A percentile compares a stretch with the other conserved stretches of the same genome.
phyloP scores from a whole-genome alignment of 2,888 invertebrate species.

The Synanthedon vespiformis region DNA sequence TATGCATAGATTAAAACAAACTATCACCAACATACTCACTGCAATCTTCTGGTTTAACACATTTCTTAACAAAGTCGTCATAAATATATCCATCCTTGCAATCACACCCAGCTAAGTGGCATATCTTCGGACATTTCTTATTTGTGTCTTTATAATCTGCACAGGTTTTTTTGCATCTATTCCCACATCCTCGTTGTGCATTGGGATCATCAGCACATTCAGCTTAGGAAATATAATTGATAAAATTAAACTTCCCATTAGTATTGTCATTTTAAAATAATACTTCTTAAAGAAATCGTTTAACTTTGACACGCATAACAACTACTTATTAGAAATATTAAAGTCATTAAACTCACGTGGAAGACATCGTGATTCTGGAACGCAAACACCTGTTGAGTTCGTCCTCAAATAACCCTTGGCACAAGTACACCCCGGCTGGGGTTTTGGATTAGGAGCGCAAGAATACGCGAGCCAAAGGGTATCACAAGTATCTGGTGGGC shows the following conservation, averaged over 20 bases:
- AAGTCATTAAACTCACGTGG: slow-evolving; percentile 5
- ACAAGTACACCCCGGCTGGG: slow-evolving; percentile 3
- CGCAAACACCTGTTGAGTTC: slow-evolving; percentile 4
- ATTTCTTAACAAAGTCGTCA: slow-evolving; percentile 5
- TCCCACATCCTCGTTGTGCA: slow-evolving; percentile 5
- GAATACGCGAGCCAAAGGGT: slow-evolving; percentile 1
- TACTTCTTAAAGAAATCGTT: too few species aligned
- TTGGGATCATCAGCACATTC: slow-evolving; percentile 6
- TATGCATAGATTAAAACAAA: too few species aligned
- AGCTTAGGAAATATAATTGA: not conserved
- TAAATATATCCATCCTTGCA: slow-evolving; percentile 7
- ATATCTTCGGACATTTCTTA: slow-evolving; percentile 1
- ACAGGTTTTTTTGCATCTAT: slow-evolving; percentile 5
- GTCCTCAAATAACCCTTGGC: slow-evolving; percentile 4
- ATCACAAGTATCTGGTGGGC: slow-evolving; percentile 7
- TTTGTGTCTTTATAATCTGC: slow-evolving; percentile 5
- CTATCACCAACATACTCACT: slow-evolving; percentile 3
- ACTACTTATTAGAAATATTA: too few species aligned
- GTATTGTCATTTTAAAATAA: not conserved
- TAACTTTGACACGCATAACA: too few species aligned
- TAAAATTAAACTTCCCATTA: too few species aligned
- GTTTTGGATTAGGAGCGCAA: slow-evolving; percentile 2
- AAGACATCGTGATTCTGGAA: slow-evolving; percentile 3
- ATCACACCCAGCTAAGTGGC: slow-evolving; percentile 4
- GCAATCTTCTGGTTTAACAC: slow-evolving; percentile 6